phyloP scores from a whole-genome alignment of 2,888 invertebrate species.

The Trichogramma evanescens region DNA sequence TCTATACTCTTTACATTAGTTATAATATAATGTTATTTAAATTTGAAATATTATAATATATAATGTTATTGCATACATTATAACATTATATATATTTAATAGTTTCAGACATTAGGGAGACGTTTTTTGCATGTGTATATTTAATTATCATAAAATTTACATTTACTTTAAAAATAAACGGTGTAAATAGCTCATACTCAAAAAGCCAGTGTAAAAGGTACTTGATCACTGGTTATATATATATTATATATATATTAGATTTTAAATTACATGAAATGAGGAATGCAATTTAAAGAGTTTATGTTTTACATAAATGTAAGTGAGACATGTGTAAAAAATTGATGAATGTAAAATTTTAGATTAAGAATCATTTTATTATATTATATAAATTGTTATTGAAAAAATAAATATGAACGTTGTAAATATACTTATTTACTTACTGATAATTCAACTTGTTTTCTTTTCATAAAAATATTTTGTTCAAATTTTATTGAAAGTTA shows the following conservation, averaged over 20 bases:
- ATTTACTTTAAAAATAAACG: constrained; percentile 30
- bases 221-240: constrained; percentile 16
- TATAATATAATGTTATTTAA: background rate
- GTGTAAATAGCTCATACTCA: constrained; percentile 40
- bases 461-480: background rate
- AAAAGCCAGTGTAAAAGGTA: constrained; percentile 19
- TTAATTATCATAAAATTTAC: constrained; percentile 16
- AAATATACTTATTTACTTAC: constrained; percentile 47
- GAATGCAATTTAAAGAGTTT: constrained; percentile 21
- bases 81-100: background rate
- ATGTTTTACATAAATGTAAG: constrained; percentile 23
- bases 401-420: constrained; percentile 40
- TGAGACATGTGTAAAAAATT: constrained; percentile 33
- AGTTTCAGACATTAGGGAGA: constrained; percentile 1
- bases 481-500: background rate
- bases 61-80: background rate
- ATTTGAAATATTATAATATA: no score
- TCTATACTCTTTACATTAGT: constrained; percentile 1
- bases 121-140: constrained; percentile 16
- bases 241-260: constrained; percentile 19
- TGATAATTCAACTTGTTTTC: constrained; percentile 27
- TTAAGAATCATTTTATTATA: constrained; percentile 42
- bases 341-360: constrained; percentile 44
- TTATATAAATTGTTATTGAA: constrained; percentile 43
- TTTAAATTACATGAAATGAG: constrained; percentile 2